Percentiles rank a stretch among this genome's conserved stretches.
These are phyloP conservation scores for Euglossa dilemma DNA, from an alignment of 1,140 invertebrate species.

Conservation along the genomic window DNA sequence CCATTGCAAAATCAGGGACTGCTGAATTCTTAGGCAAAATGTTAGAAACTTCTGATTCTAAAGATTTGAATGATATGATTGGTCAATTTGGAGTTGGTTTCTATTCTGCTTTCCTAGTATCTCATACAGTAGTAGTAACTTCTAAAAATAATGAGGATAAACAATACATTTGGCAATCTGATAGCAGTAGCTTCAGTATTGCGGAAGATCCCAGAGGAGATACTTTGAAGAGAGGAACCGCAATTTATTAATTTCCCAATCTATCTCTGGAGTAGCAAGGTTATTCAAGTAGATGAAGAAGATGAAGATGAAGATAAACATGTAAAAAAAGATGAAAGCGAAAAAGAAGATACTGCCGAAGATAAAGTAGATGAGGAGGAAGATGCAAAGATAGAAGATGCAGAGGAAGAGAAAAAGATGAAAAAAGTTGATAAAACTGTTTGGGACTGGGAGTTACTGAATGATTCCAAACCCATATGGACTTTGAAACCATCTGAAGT, in stretches of 20 bases:
- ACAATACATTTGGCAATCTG: slow-evolving; percentile 99
- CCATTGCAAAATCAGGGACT: slow-evolving; percentile 99
- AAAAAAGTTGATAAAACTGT: slow-evolving; percentile 96
- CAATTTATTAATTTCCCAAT: slow-evolving; percentile 99
- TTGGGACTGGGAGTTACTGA: slow-evolving; percentile 99
- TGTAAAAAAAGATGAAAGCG: slow-evolving; percentile 83
- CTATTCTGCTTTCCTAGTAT: slow-evolving; percentile 98
- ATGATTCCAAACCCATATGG: slow-evolving; percentile 99
- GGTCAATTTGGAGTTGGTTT: slow-evolving; percentile 99
- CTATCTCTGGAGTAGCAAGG: slow-evolving; percentile 97
- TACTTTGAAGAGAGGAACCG: slow-evolving; percentile 94
- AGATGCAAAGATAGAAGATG: slow-evolving; percentile 84
- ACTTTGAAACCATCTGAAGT: slow-evolving; percentile 95
- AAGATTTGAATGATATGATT: slow-evolving; percentile 93
- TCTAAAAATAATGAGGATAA: slow-evolving; percentile 97
- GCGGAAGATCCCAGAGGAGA: slow-evolving; percentile 96
- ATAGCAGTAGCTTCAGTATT: slow-evolving; percentile 94
- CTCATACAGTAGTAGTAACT: slow-evolving; percentile 94
- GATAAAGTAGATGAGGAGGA: slow-evolving; percentile 86
- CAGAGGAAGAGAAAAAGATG: slow-evolving; percentile 88
- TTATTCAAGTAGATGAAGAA: slow-evolving; percentile 93
- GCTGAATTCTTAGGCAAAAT: slow-evolving; percentile 98
- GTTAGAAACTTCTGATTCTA: slow-evolving; percentile 86
- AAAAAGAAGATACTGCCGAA: slow-evolving; percentile 83
- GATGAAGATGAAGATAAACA: slow-evolving; percentile 79